These are phyloP conservation scores for Zaprionus lachaisei DNA, from an alignment of 1,140 invertebrate genomes.

Conservation along the genomic window DNA sequence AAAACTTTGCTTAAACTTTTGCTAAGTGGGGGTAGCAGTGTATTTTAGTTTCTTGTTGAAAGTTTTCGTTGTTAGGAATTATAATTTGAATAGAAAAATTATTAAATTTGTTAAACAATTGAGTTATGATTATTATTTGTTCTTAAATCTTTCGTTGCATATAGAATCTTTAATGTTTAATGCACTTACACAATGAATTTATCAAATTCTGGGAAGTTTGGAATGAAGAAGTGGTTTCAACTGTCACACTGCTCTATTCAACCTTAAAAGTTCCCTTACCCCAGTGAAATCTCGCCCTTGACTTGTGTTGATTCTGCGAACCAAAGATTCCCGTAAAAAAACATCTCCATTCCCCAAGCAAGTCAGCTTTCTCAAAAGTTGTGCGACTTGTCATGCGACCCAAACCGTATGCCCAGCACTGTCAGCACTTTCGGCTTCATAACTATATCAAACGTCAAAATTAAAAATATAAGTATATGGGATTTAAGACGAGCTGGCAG, in stretches of 20 bases:
- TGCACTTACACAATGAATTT: no score
- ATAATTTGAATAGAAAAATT: background rate
- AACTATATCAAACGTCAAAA: slow-evolving; percentile 11
- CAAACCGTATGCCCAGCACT: background rate
- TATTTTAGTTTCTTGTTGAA: background rate
- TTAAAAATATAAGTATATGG: slow-evolving; percentile 8
- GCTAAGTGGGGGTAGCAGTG: background rate
- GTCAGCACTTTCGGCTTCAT: slow-evolving; percentile 6
- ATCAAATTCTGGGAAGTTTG: no score
- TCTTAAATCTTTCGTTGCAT: no score
- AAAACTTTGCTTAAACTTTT: background rate
- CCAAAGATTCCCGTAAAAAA: background rate
- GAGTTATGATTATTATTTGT: no score
- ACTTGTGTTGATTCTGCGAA: background rate
- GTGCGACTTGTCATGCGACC: background rate
- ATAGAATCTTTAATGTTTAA: no score
- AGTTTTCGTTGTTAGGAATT: background rate
- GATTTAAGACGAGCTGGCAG: slow-evolving; percentile 1
- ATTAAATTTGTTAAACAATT: background rate
- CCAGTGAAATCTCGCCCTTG: background rate
- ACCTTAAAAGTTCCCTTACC: background rate
- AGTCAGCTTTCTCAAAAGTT: background rate
- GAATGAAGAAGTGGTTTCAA: background rate
- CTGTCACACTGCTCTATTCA: background rate
- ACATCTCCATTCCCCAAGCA: background rate